Evolutionary conservation across 2,888 invertebrate genomes (phyloP).

Genomic region (Rhingia rostrata): DNA sequence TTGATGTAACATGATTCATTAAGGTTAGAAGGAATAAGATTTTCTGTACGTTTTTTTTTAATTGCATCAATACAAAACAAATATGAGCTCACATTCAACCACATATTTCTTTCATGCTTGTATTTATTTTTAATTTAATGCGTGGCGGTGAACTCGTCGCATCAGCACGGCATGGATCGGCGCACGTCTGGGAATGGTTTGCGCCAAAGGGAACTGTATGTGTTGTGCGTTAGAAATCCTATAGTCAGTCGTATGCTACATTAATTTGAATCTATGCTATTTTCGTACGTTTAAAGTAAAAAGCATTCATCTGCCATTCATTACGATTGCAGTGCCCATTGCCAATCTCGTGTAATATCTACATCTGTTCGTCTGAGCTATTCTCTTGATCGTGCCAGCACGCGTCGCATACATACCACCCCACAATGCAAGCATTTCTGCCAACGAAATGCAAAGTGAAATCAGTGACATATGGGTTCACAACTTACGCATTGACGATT

Average conservation of each 20-base stretch:
- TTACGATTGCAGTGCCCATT: conserved; percentile 61
- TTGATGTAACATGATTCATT: neutral
- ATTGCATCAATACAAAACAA: conserved; percentile 61
- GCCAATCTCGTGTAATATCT: conserved; percentile 65
- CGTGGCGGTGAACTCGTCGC: conserved; percentile 68
- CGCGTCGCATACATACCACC: conserved; percentile 62
- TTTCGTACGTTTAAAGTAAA: conserved; percentile 57
- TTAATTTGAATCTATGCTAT: conserved; percentile 68
- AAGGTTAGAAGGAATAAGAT: conserved; percentile 15
- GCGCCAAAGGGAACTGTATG: conserved; percentile 32
- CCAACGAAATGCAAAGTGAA: conserved; percentile 54
- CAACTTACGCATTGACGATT: conserved; percentile 35
- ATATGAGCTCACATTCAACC: conserved; percentile 50
- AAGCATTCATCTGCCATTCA: conserved; percentile 72
- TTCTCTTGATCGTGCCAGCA: conserved; percentile 57
- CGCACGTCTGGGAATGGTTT: conserved; percentile 62
- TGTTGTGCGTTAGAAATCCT: conserved; percentile 60
- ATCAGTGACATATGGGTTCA: conserved; percentile 59
- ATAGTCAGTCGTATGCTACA: conserved; percentile 46
- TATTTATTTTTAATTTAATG: conserved; percentile 65
- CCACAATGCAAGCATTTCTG: conserved; percentile 42
- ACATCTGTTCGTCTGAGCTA: conserved; percentile 62
- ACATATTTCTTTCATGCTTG: conserved; percentile 29
- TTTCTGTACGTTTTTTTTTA: conserved; percentile 39
- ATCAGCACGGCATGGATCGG: conserved; percentile 23